These are phyloP conservation scores for Telenomus remus DNA, from an alignment of 1,140 invertebrate genomes.

Conservation along the genomic window DNA sequence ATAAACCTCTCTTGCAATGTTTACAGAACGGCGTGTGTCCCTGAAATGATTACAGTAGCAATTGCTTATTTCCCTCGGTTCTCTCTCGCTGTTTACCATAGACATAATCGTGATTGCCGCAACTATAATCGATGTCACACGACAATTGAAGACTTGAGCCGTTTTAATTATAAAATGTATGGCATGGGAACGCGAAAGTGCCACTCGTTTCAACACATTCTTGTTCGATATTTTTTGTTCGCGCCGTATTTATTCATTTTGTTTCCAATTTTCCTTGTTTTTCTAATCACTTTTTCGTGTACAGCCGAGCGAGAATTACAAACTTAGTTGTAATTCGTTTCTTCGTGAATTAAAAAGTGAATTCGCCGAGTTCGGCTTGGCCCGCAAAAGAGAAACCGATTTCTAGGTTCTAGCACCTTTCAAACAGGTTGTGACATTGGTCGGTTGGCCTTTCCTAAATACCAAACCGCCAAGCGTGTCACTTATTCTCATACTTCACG, in stretches of 20 bases:
- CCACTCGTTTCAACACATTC: conserved; percentile 3
- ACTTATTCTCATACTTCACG: conserved; percentile 57
- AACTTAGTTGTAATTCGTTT: too few relatives aligned
- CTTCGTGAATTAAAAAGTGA: not conserved
- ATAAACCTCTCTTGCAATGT: conserved; percentile 28
- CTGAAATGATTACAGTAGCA: conserved; percentile 33
- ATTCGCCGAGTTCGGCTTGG: conserved; percentile 41
- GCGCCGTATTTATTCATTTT: not conserved
- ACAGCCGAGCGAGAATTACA: too few relatives aligned
- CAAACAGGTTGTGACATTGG: conserved; percentile 75
- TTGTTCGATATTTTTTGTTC: conserved; percentile 3
- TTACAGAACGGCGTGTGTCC: conserved; percentile 15
- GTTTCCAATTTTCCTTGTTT: too few relatives aligned
- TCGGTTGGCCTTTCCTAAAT: conserved; percentile 75
- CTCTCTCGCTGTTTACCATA: conserved; percentile 23
- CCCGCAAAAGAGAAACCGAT: conserved; percentile 52
- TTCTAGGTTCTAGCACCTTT: conserved; percentile 71
- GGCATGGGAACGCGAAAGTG: conserved; percentile 17
- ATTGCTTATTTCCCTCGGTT: conserved; percentile 35
- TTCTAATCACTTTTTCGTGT: too few relatives aligned
- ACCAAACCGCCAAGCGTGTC: conserved; percentile 74
- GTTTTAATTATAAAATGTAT: conserved; percentile 30
- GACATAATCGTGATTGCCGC: conserved; percentile 28
- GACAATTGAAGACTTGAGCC: conserved; percentile 29
- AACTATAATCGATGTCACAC: conserved; percentile 29